phyloP scores from a whole-genome alignment of 1,140 invertebrate genomes.

The Araneus ventricosus region DNA sequence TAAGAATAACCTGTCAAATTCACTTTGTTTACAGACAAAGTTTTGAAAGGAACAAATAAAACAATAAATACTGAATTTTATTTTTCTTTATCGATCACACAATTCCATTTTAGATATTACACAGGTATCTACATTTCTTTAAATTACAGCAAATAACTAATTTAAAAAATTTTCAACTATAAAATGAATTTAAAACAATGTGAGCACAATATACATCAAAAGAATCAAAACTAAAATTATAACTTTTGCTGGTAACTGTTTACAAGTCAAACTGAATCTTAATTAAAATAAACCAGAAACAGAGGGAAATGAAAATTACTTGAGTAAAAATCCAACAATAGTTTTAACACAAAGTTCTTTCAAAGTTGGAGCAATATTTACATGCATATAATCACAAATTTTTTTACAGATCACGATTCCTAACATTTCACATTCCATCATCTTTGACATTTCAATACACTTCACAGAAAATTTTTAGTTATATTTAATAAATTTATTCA shows the following conservation, averaged over 20 bases:
- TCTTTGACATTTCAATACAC: too few species aligned
- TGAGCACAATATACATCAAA: slow-evolving; percentile 2
- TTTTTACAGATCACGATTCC: background rate
- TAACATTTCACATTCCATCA: background rate
- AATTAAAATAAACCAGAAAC: background rate
- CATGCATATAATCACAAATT: background rate
- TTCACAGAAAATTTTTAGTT: too few species aligned
- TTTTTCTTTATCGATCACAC: slow-evolving; percentile 10
- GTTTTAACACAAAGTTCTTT: background rate
- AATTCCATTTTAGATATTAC: slow-evolving; percentile 31
- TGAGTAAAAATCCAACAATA: background rate
- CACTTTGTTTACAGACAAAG: too few species aligned
- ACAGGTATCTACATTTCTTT: slow-evolving; percentile 7
- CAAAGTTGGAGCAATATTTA: background rate
- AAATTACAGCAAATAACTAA: background rate
- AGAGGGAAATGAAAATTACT: background rate
- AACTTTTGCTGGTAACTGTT: background rate
- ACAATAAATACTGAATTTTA: background rate
- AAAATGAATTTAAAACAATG: background rate
- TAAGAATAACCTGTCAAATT: too few species aligned
- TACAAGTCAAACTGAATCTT: background rate
- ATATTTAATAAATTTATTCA: too few species aligned
- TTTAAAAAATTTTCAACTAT: background rate
- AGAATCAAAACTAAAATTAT: slow-evolving; percentile 17
- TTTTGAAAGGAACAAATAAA: background rate